A percentile compares a stretch with the other conserved stretches of the same genome.
phyloP scores from a whole-genome alignment of 2,797 vertebrate species.

The Eulemur mongoz region DNA sequence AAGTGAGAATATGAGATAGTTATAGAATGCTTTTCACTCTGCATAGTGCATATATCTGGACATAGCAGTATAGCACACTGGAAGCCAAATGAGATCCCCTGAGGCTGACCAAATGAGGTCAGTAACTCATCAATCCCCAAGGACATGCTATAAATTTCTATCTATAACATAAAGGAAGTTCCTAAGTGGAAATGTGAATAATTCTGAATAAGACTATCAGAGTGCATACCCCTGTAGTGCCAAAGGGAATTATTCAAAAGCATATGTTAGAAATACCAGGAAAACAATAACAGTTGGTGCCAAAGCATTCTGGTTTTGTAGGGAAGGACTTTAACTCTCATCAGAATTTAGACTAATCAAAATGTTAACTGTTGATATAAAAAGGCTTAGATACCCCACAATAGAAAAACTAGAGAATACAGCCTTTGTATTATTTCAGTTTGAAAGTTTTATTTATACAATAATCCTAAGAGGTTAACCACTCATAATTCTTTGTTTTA shows the following conservation, averaged over 20 bases:
- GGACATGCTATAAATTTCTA: not conserved
- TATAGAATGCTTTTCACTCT: not conserved
- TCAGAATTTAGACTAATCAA: constrained; percentile 29
- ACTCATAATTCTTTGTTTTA: constrained; percentile 46
- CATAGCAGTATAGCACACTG: not conserved
- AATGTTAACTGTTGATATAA: constrained; percentile 2
- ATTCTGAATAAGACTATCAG: constrained; percentile 40
- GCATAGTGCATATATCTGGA: not conserved
- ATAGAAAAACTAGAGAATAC: constrained; percentile 9
- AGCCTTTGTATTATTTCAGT: not conserved
- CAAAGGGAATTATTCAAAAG: constrained; percentile 41
- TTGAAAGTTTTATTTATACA: constrained; percentile 7
- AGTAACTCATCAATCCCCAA: constrained; percentile 27
- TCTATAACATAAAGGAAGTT: not conserved
- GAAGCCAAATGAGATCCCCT: constrained; percentile 34
- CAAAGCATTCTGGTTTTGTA: not conserved
- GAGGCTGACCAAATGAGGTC: constrained; percentile 33
- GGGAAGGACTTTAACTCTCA: not conserved
- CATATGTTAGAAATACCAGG: constrained; percentile 44
- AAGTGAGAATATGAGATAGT: not conserved
- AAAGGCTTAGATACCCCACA: not conserved
- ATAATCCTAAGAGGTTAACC: not conserved
- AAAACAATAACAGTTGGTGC: not conserved
- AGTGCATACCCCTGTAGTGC: not conserved
- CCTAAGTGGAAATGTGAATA: constrained; percentile 41